Base-by-base conservation (phyloP, 23 tunicate genomes). In the Diplosoma virens region DNA sequence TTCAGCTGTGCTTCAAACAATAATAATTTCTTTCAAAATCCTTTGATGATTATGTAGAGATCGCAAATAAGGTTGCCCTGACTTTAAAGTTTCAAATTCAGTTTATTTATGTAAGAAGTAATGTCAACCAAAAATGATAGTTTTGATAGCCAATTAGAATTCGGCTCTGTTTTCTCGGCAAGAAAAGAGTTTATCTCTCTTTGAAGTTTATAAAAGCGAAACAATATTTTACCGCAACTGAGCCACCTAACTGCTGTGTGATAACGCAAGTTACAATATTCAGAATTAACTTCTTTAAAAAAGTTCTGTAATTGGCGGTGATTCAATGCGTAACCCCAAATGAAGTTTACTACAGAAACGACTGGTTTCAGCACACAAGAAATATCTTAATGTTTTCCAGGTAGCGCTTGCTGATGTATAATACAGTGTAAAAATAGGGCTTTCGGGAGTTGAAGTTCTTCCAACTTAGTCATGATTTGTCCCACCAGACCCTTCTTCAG, bases 401-500 rank as follows among this genome's bases (percentile, higher is more conserved):
- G 48, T 60, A 72, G 78, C 48, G 78, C 78, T 72, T 47, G 78
- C 78, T 72, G 78, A 72, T 72, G 75, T 34, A 68, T 68, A 68
- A 68, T 68, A 23, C 75, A 68, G 24, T 68, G 75, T 23, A 68
- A 68, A 68, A 37, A 72, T 22, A 76, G 81, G 32, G 33, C 48
- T 58, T 59, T 55, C 0, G 70, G 34, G 54, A 75, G 79, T 75
- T 77, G 82, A 77, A 77, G 82, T 21, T 65, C 75, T 79, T 79
- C 77, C 79, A 71, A 71, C 86, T 71, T 53, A 50, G 71, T 46
- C 71, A 41, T 56, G 68, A 81, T 71, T 35, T 55, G 86, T 58
- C 79, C 86, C 29, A 71, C 70, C 86, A 81, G 26, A 50, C 85
- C 85, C 77, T 67, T 69, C 24, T 69, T 81, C 71, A 71, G 14